Base-by-base conservation (phyloP, 2,888 invertebrate species). In the Hypolimnas misippus region DNA sequence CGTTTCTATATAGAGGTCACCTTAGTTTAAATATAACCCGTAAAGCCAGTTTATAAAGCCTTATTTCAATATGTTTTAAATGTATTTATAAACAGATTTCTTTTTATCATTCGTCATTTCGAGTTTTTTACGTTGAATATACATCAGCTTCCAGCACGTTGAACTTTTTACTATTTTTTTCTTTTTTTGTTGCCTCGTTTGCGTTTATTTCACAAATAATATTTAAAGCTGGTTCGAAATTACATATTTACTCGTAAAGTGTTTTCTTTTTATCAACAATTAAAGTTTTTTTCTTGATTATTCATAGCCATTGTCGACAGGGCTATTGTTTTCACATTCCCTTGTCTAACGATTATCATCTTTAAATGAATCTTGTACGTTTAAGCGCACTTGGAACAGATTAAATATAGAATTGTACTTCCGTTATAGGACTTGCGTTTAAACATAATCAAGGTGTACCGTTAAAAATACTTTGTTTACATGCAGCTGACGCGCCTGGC, bases 391-490 rank as follows among this genome's bases (percentile, higher is more conserved):
- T 29, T 25, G 29, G 7, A 29, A 8, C 8, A 16, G 25, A 50
- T 31, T 46, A 31, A 46, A 59, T 53, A 44, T 53, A 42, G 38
- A 57, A 46, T 5, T n/a, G 19, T 54, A 57, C 63, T 55, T 54
- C 35, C 29, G 44, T 60, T 57, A 46, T 21, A 46, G 16, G 25
- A 38, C 38, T 49, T 29, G 29, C 17, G 38, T 55, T 44, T 53
- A 42, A 50, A 59, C 46, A 63, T 53, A 33, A 63, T 62, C 65
- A 65, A 65, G 57, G 44, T 65, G 66, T 66, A 60, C 69, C 63
- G 72, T 72, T 75, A 73, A 72, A 74, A 73, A 71, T 75, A 73
- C 66, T 57, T 70, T 74, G 73, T 75, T 73, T 75, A 74, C 71
- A 68, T 68, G 66, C 66, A 67, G 61, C 52, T 42, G 42, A 42